Evolutionary conservation across 2,113 vertebrate genomes (phyloP).

Genomic region (Actenoides lindsayi): DNA sequence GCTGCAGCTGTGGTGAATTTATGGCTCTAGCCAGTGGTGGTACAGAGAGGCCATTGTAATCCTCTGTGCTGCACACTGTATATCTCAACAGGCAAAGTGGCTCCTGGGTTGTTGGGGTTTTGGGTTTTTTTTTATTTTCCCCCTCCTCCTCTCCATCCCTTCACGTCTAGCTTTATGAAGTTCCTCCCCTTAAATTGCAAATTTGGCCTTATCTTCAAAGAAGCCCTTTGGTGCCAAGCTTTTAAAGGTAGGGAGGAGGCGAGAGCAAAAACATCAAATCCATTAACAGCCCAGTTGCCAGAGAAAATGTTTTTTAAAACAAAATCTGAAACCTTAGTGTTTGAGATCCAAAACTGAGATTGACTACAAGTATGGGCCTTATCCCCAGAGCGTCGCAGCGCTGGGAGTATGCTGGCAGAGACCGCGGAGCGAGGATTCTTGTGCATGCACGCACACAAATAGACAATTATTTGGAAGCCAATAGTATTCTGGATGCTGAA

Average conservation of each 20-base stretch:
- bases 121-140: neutral
- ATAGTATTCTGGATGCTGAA: constrained; percentile 7
- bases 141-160: constrained; percentile 47
- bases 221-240: constrained; percentile 68
- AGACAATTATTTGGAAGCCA: constrained; percentile 60
- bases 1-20: constrained; percentile 41
- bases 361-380: constrained; percentile 61
- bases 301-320: constrained; percentile 73
- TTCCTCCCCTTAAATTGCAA: constrained; percentile 68
- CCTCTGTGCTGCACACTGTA: constrained; percentile 39
- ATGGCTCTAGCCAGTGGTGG: constrained; percentile 49
- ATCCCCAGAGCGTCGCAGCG: neutral
- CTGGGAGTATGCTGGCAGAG: constrained; percentile 35
- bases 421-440: constrained; percentile 5
- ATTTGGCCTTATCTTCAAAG: constrained; percentile 80
- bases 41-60: constrained; percentile 64
- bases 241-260: constrained; percentile 66
- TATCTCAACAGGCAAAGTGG: constrained; percentile 60
- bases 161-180: constrained; percentile 79
- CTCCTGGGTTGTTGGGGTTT: constrained; percentile 16
- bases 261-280: constrained; percentile 60
- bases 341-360: constrained; percentile 22
- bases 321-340: constrained; percentile 64
- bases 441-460: constrained; percentile 47
- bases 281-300: constrained; percentile 67